Percentiles rank a stretch among this genome's conserved stretches.
phyloP scores from a whole-genome alignment of 2,888 invertebrate species.

The Lasiommata megera region DNA sequence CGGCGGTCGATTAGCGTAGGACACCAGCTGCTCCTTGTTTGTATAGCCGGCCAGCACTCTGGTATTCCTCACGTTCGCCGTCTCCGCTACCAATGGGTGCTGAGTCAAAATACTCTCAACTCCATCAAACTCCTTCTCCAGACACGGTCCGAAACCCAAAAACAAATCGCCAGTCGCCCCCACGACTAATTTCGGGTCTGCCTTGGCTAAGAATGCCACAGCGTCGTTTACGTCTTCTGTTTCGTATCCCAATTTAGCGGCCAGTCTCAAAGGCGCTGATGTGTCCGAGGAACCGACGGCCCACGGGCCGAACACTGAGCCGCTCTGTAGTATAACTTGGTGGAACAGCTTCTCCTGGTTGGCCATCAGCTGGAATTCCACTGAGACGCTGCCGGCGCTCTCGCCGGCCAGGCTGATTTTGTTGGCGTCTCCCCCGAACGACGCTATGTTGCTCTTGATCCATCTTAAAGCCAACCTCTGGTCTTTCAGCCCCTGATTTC shows the following conservation, averaged over 20 bases:
- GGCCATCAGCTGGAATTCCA: conserved; percentile 52
- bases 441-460: conserved; percentile 52
- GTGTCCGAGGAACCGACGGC: conserved; percentile 33
- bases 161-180: conserved; percentile 29
- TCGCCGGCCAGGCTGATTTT: conserved; percentile 56
- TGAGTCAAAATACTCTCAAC: conserved; percentile 40
- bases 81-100: conserved; percentile 41
- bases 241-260: conserved; percentile 40
- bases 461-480: conserved; percentile 51
- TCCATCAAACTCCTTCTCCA: conserved; percentile 33
- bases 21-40: conserved; percentile 43
- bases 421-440: conserved; percentile 52
- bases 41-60: conserved; percentile 55
- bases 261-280: conserved; percentile 35
- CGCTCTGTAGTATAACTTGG: conserved; percentile 44
- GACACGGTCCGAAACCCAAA: conserved; percentile 31
- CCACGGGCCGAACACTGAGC: conserved; percentile 35
- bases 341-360: conserved; percentile 39
- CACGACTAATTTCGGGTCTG: conserved; percentile 26
- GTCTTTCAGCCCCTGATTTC: conserved; percentile 63
- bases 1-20: conserved; percentile 17
- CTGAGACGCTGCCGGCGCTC: conserved; percentile 54
- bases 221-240: conserved; percentile 39
- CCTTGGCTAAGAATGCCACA: conserved; percentile 34
- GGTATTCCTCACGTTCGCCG: conserved; percentile 45